Evolutionary conservation across 2,888 invertebrate genomes (phyloP).

Genomic region (Augochlorella aurata): DNA sequence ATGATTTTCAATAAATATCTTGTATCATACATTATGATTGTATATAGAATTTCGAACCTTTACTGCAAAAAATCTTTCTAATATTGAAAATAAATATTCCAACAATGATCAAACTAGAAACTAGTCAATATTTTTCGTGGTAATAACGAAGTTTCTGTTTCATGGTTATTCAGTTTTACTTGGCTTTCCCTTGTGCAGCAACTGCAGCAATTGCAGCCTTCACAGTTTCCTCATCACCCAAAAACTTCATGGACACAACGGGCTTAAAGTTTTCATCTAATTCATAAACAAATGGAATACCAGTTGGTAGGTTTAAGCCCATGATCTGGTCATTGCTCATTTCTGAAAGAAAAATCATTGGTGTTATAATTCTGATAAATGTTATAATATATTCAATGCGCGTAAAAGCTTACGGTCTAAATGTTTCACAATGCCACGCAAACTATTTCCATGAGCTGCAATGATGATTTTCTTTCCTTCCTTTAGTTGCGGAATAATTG

Average conservation of each 20-base stretch:
- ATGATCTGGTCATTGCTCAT: conserved; percentile 85
- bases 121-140: conserved; percentile 33
- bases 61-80: background rate
- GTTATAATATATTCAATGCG: background rate
- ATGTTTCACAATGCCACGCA: conserved; percentile 93
- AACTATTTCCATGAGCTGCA: conserved; percentile 93
- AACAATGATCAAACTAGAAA: conserved; percentile 28
- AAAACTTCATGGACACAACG: conserved; percentile 85
- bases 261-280: conserved; percentile 85
- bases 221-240: conserved; percentile 86
- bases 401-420: conserved; percentile 86
- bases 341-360: conserved; percentile 75
- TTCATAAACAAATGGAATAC: conserved; percentile 86
- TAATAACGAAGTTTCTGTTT: background rate
- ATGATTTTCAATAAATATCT: conserved; percentile 46
- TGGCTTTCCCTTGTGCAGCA: conserved; percentile 84
- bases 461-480: conserved; percentile 91
- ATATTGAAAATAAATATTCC: conserved; percentile 12
- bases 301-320: conserved; percentile 85
- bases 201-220: conserved; percentile 84
- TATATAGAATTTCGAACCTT: background rate
- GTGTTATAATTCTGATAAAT: background rate
- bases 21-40: background rate
- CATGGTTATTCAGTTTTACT: conserved; percentile 74
- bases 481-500: conserved; percentile 91